Percentiles rank a stretch among this genome's conserved stretches.
These are phyloP conservation scores for Pterois miles DNA, from an alignment of 2,797 vertebrate species.

Conservation along the genomic window DNA sequence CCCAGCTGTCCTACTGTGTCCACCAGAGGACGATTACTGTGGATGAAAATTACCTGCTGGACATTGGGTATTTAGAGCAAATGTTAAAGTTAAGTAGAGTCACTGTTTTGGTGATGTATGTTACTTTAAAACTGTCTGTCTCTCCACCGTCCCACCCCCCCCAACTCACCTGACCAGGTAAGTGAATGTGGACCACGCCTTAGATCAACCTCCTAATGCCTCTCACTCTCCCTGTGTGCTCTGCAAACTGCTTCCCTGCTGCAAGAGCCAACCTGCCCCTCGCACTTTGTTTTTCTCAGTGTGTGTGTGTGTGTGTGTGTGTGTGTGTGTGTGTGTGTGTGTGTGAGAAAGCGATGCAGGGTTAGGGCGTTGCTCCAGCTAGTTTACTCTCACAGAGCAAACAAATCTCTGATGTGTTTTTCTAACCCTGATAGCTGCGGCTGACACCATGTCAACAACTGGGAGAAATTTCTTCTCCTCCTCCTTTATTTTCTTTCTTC, in stretches of 20 bases:
- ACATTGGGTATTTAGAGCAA: background rate
- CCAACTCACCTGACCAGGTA: conserved; percentile 84
- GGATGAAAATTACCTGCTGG: conserved; percentile 8
- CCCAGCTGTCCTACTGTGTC: background rate
- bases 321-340: conserved; percentile 34
- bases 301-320: conserved; percentile 25
- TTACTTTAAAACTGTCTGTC: background rate
- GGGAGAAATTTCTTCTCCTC: conserved; percentile 32
- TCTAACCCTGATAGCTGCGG: conserved; percentile 82
- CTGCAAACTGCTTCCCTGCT: conserved; percentile 91
- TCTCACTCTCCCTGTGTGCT: conserved; percentile 73
- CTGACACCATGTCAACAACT: conserved; percentile 71
- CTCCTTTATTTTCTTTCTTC: conserved; percentile 20
- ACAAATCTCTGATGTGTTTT: conserved; percentile 80
- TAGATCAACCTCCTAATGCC: conserved; percentile 91
- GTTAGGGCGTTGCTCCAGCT: conserved; percentile 62
- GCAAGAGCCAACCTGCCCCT: conserved; percentile 91
- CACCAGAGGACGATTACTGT: background rate
- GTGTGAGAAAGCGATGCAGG: conserved; percentile 30
- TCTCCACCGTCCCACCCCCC: conserved; percentile 47
- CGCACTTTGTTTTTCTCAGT: conserved; percentile 72
- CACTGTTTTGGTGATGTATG: conserved; percentile 10
- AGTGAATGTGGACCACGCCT: conserved; percentile 93
- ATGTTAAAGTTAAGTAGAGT: background rate
- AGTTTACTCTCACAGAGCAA: conserved; percentile 79